Conservation (phyloP, 1,140 invertebrate species). For the Dendroctonus valens region DNA sequence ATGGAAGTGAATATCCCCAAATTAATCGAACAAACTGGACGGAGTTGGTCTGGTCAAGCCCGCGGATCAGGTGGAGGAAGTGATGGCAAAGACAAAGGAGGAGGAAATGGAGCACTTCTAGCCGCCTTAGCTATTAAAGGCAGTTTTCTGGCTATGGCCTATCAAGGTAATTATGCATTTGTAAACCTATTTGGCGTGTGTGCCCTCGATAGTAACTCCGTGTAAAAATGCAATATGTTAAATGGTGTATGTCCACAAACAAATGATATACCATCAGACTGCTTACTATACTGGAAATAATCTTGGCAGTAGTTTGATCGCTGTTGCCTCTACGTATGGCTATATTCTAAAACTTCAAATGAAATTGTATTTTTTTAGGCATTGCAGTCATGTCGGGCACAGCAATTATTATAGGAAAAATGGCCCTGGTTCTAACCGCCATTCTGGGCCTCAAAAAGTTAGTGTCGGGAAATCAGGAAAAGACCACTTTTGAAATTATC, state of each 20-base stretch:
- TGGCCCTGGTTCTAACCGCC: constrained; percentile 71
- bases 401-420: constrained; percentile 70
- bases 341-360: neutral
- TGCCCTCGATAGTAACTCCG: too few species aligned
- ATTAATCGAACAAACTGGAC: constrained; percentile 36
- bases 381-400: constrained; percentile 71
- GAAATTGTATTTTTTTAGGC: constrained; percentile 14
- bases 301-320: neutral
- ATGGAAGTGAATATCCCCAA: constrained; percentile 58
- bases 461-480: constrained; percentile 64
- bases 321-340: neutral
- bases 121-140: constrained; percentile 65
- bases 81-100: constrained; percentile 47
- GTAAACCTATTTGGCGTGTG: too few species aligned
- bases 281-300: too few species aligned
- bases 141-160: constrained; percentile 68
- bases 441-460: constrained; percentile 76
- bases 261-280: too few species aligned
- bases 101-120: constrained; percentile 46
- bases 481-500: constrained; percentile 80
- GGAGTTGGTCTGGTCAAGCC: constrained; percentile 56
- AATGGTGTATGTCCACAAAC: too few species aligned
- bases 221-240: too few species aligned
- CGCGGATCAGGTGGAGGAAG: constrained; percentile 50
- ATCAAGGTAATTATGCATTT: constrained; percentile 55